Evolutionary conservation across 2,113 vertebrate genomes (phyloP).

Genomic region (Cinclus mexicanus): DNA sequence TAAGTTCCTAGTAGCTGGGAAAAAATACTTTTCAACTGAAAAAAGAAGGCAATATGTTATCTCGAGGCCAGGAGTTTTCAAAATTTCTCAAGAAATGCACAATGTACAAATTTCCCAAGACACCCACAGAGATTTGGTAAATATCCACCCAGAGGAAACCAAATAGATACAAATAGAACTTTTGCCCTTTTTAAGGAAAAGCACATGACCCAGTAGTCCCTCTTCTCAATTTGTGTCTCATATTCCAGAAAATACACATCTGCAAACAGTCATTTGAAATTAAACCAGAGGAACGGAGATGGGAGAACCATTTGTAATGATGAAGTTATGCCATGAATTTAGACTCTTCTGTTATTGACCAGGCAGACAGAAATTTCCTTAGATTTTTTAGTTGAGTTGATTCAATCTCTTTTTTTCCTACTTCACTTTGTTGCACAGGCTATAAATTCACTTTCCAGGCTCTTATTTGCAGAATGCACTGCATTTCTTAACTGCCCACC

Average conservation of each 20-base stretch:
- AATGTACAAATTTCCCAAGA: constrained; percentile 52
- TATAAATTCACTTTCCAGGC: not conserved
- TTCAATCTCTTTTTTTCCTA: not conserved
- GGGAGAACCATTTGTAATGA: constrained; percentile 8
- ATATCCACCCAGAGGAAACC: constrained; percentile 51
- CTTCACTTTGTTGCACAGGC: not conserved
- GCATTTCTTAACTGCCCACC: not conserved
- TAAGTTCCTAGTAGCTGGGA: constrained; percentile 35
- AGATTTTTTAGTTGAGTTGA: not conserved
- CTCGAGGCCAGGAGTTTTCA: constrained; percentile 4
- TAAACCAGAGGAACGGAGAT: constrained; percentile 17
- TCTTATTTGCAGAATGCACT: not conserved
- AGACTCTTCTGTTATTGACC: not conserved
- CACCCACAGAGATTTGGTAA: constrained; percentile 62
- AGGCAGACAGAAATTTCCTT: constrained; percentile 1
- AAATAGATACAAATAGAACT: constrained; percentile 49
- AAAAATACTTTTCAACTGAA: constrained; percentile 2
- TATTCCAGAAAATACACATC: constrained; percentile 49
- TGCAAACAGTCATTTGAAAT: constrained; percentile 38
- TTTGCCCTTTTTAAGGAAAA: constrained; percentile 50
- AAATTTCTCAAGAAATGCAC: constrained; percentile 61
- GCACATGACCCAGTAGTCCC: constrained; percentile 29
- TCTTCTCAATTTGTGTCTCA: constrained; percentile 16
- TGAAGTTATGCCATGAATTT: constrained; percentile 14
- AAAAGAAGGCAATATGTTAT: constrained; percentile 23